Conservation (phyloP, 2,888 invertebrate species). For the Drosophila quinaria region DNA sequence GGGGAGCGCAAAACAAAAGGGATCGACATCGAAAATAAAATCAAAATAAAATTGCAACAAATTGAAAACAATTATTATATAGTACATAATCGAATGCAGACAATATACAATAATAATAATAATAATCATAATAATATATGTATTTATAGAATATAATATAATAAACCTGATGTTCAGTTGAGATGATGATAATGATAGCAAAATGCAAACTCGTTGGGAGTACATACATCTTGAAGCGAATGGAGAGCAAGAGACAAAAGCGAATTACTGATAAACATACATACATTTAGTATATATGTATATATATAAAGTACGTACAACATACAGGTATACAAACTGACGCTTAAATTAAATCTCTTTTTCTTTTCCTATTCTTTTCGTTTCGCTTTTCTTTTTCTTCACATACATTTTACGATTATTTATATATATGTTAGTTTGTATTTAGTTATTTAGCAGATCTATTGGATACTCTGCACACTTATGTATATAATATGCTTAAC, state of each 20-base stretch:
- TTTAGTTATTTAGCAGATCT: constrained; percentile 38
- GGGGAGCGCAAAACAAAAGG: neutral
- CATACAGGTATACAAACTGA: constrained; percentile 39
- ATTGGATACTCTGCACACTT: constrained; percentile 23
- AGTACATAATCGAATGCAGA: constrained; percentile 31
- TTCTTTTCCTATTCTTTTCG: neutral
- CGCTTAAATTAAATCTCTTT: constrained; percentile 37
- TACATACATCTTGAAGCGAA: constrained; percentile 50
- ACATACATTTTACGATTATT: constrained; percentile 28
- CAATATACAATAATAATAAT: constrained; percentile 21
- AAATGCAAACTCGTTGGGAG: constrained; percentile 64
- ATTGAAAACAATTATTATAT: constrained; percentile 33
- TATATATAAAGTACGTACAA: constrained; percentile 29
- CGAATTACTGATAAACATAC: constrained; percentile 22
- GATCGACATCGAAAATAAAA: constrained; percentile 1
- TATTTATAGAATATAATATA: constrained; percentile 13
- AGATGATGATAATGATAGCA: constrained; percentile 40
- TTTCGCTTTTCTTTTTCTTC: constrained; percentile 4
- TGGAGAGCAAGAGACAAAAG: constrained; percentile 43
- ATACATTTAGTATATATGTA: constrained; percentile 15
- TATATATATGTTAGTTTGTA: constrained; percentile 6
- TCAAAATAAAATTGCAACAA: constrained; percentile 30
- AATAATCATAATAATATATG: constrained; percentile 20
- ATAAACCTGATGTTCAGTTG: constrained; percentile 57
- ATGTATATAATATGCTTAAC: constrained; percentile 5